phyloP scores from a whole-genome alignment of 2,888 invertebrate genomes.

The Lathronympha strigana region DNA sequence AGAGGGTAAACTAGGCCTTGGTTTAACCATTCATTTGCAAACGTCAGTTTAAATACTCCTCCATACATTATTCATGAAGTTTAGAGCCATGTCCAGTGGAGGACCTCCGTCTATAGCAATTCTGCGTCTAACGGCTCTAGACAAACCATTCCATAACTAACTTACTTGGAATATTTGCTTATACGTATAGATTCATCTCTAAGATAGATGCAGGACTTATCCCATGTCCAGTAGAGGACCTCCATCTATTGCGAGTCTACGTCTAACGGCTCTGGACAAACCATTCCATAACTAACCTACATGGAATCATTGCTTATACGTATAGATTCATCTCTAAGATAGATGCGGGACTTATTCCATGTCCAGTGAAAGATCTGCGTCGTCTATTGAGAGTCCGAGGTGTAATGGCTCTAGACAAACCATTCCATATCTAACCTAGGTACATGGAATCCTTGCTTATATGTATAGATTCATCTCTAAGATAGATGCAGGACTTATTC shows the following conservation, averaged over 20 bases:
- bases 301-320: conserved; percentile 2
- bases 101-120: background rate
- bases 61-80: background rate
- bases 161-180: conserved; percentile 13
- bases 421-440: conserved; percentile 33
- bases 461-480: conserved; percentile 10
- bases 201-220: background rate
- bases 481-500: background rate
- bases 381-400: conserved; percentile 2
- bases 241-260: conserved; percentile 1
- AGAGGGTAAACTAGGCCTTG: too few species aligned
- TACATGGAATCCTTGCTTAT: conserved; percentile 9
- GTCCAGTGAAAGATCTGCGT: conserved; percentile 5
- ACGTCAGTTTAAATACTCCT: background rate
- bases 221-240: conserved; percentile 2
- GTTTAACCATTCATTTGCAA: too few species aligned
- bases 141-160: conserved; percentile 35
- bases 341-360: background rate
- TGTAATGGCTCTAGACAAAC: conserved; percentile 25
- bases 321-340: conserved; percentile 11
- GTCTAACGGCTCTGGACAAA: conserved; percentile 28
- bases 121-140: conserved; percentile 16
- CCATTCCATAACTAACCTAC: conserved; percentile 32
- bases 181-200: conserved; percentile 8
- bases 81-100: background rate